These are phyloP conservation scores for Drosophila mercatorum DNA, from an alignment of 2,888 invertebrate species.

Conservation along the genomic window DNA sequence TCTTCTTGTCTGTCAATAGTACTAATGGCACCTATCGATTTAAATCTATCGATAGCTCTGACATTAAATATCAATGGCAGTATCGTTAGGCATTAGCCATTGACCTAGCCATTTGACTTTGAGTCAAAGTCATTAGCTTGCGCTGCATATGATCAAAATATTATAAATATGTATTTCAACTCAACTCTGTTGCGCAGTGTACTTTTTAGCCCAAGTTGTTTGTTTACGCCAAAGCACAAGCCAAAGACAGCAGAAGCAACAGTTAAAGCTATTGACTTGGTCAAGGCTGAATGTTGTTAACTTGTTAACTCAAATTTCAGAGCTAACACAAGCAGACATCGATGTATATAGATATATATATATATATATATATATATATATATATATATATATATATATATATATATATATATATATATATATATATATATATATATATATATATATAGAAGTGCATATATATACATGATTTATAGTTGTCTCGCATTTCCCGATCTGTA, in stretches of 20 bases:
- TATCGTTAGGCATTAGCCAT: too few relatives aligned
- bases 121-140: too few relatives aligned
- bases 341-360: background rate
- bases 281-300: constrained; percentile 19
- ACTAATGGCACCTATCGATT: too few relatives aligned
- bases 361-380: too few relatives aligned
- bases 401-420: background rate
- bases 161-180: too few relatives aligned
- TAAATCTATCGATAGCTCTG: too few relatives aligned
- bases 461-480: too few relatives aligned
- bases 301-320: background rate
- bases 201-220: background rate
- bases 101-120: too few relatives aligned
- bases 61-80: too few relatives aligned
- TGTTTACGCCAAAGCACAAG: background rate
- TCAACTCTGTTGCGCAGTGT: constrained; percentile 1
- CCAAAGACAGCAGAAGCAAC: constrained; percentile 2
- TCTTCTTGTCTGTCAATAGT: too few relatives aligned
- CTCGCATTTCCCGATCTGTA: background rate
- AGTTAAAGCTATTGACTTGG: constrained; percentile 15
- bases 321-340: background rate
- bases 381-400: background rate
- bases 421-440: background rate
- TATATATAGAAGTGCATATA: too few relatives aligned
- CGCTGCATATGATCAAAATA: too few relatives aligned